Evolutionary conservation across 1,140 invertebrate species (phyloP), one percentile per base, ranked within the genome.

Genomic region (Cherax quadricarinatus): DNA sequence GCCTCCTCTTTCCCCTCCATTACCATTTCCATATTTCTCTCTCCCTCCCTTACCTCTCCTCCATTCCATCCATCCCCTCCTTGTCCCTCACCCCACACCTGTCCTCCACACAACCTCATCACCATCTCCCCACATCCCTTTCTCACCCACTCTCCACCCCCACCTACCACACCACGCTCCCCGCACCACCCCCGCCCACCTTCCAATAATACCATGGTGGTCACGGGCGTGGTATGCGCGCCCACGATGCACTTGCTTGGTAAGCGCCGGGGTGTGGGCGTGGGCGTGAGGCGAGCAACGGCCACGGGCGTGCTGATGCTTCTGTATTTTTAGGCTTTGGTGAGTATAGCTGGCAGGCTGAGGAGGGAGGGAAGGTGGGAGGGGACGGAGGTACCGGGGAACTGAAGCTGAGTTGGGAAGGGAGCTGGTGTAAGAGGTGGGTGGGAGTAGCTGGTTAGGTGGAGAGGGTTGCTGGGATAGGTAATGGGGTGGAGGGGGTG

Each of bases 211-310:
- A 88, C 73, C 75, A 18, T 41, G 75, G 41, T 78, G 73, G 73
- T 88, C 86, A 88, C 57, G 86, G 86, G 86, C 86, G 86, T 78
- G 86, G 86, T 88, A 88, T 88, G 86, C 86, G 53, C 70, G 57
- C 86, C 78, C 86, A n/a, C 6, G 81, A 7, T 60, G 75, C 86
- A 80, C 86, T 73, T 88, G 86, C 86, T 73, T 88, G 86, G 86
- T 88, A 88, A 88, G 86, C 57, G 57, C 24, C 49, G 24, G 7
- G 53, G 73, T 75, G 86, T 88, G 78, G 86, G 86, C 86, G 86
- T 87, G 70, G 53, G 53, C 66, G 24, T 30, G 49, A 49, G 53
- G 53, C 66, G 24, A 41, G 49, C 51, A 75, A 66, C 18, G 78
- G 79, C 21, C 24, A n/a, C 51, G 66, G 88, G 80, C 62, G 80